A percentile compares a stretch with the other conserved stretches of the same genome.
phyloP scores from a whole-genome alignment of 2,113 vertebrate species.

The Mastomys coucha region DNA sequence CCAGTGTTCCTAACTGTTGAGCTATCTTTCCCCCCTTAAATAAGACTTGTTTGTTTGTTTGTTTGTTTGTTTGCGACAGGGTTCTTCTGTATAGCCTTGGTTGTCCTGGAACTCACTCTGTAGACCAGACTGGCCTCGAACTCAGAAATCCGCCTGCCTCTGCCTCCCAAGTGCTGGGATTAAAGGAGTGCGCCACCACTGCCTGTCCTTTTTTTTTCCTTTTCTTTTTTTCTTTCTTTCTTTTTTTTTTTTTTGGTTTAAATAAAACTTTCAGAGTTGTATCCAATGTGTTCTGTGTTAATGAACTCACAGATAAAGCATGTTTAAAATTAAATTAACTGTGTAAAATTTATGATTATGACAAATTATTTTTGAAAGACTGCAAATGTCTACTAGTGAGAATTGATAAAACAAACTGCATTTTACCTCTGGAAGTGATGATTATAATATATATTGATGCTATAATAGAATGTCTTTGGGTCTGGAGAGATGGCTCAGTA shows the following conservation, averaged over 20 bases:
- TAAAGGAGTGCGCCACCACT: no score
- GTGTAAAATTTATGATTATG: not conserved
- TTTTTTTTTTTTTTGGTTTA: not conserved
- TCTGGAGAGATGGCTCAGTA: no score
- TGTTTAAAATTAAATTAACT: slow-evolving; percentile 16
- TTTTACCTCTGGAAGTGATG: slow-evolving; percentile 1
- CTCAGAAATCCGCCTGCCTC: no score
- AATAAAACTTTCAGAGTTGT: not conserved
- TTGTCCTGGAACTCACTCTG: no score
- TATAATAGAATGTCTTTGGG: not conserved
- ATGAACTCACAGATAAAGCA: slow-evolving; percentile 8
- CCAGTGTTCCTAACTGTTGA: not conserved
- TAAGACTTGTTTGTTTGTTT: no score
- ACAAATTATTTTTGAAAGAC: not conserved
- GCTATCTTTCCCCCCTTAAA: not conserved
- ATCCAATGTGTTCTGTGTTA: not conserved
- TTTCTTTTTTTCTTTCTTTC: no score
- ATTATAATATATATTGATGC: not conserved
- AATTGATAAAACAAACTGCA: not conserved
- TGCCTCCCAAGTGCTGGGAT: no score
- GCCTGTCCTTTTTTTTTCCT: no score
- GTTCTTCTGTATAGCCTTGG: no score
- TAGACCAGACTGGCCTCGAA: no score
- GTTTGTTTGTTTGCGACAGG: no score
- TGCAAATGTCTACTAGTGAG: not conserved